Evolutionary conservation across 2,113 vertebrate genomes (phyloP), one percentile per base, ranked within the genome.

Genomic region (Pyrgilauda ruficollis): DNA sequence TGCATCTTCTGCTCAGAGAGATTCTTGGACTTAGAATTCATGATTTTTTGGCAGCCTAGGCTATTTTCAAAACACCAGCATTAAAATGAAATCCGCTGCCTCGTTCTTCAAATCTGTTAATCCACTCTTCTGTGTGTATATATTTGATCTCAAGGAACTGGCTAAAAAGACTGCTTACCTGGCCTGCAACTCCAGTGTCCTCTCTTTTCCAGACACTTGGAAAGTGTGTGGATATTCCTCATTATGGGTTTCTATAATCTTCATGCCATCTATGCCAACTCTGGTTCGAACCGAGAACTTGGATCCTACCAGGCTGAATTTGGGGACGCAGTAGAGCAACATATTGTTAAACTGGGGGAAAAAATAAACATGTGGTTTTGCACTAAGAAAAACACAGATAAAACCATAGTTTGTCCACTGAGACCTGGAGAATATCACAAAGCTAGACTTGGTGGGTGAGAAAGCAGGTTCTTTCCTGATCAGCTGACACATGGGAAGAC

Each of bases 191-290:
- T 99, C 99, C 81, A 99, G 96, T 2, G 98, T 99, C 77, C 99
- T 97, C 96, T 99, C 99, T 91, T 99, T 99, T 76, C 99, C 99
- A 18, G 99, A 99, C 91, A 99, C 98, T 96, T 99, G 99, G 97
- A 99, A 99, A 28, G 99, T 99, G 72, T 99, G 98, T 50, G 99
- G 99, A 76, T 99, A 99, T 94, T 99, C 99, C 91, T 99, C 99
- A 37, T 99, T 99, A 77, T 97, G 98, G 3, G 99, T 99, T 95
- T 98, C 99, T 64, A 98, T 96, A 64, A 99, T 99, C 89, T 99
- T 99, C 99, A 99, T 99, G 39, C 99, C 99, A 22, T 99, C 99
- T 21, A 99, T 98, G 87, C 99, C 99, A 28, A 99, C 98, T 70
- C 98, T 98, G 13, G 98, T 99, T 78, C 99, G 98, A 90, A 99